These are phyloP conservation scores for Oxycera nigricornis DNA, from an alignment of 2,888 invertebrate species.

Conservation along the genomic window DNA sequence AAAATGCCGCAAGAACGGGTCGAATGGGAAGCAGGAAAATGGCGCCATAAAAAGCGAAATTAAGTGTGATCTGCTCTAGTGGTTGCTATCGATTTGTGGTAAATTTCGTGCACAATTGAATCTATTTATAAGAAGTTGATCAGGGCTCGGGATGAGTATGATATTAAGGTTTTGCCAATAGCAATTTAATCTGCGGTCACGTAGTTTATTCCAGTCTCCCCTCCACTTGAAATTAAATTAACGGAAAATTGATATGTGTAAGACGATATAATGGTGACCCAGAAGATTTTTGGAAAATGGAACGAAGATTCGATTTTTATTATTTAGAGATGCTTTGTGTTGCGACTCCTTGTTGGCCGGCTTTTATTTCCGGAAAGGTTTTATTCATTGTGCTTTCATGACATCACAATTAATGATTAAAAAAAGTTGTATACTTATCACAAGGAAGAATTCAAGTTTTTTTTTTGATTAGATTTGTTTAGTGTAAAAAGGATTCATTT, in stretches of 20 bases:
- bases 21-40: slow-evolving; percentile 4
- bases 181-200: slow-evolving; percentile 10
- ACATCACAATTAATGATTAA: no score
- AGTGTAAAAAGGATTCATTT: no score
- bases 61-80: slow-evolving; percentile 21
- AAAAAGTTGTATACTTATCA: no score
- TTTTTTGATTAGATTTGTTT: no score
- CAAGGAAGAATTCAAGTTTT: no score
- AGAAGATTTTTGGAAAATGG: no score
- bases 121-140: slow-evolving; percentile 26
- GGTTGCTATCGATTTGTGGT: slow-evolving; percentile 14
- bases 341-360: no score
- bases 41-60: background rate
- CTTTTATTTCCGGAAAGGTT: no score
- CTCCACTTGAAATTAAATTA: background rate
- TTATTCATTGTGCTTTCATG: no score
- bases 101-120: slow-evolving; percentile 15
- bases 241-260: slow-evolving; percentile 9
- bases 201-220: background rate
- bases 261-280: no score
- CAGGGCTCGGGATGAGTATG: background rate
- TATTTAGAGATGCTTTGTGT: no score
- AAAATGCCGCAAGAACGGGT: background rate
- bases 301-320: no score
- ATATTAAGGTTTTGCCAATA: background rate